Conservation (phyloP, 2,113 vertebrate genomes). For the Stegastes partitus region DNA sequence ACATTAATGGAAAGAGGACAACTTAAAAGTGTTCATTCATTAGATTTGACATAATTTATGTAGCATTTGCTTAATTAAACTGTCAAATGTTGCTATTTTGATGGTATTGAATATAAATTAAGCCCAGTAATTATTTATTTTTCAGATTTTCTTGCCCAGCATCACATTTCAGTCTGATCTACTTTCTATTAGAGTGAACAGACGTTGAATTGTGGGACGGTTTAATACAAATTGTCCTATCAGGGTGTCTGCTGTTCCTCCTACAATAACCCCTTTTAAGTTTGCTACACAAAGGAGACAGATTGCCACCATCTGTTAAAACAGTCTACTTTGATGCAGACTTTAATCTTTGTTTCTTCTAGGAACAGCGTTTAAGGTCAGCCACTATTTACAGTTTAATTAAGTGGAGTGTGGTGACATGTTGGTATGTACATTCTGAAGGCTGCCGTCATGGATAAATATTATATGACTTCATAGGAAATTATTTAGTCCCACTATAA, state of each 20-base stretch:
- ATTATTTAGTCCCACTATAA: neutral
- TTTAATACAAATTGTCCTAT: neutral
- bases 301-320: neutral
- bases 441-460: neutral
- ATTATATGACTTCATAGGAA: neutral
- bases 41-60: too few relatives aligned
- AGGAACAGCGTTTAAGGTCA: neutral
- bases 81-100: too few relatives aligned
- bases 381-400: slow-evolving; percentile 5
- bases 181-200: neutral
- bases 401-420: neutral
- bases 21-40: too few relatives aligned
- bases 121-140: too few relatives aligned
- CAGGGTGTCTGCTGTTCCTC: neutral
- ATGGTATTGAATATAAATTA: too few relatives aligned
- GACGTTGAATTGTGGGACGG: too few relatives aligned
- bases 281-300: neutral
- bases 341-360: neutral
- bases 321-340: neutral
- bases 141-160: too few relatives aligned
- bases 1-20: too few relatives aligned
- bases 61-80: too few relatives aligned
- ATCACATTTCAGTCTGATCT: neutral
- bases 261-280: neutral
- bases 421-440: neutral